Evolutionary conservation across 1,140 invertebrate genomes (phyloP).

Genomic region (Carcinoscorpius rotundicauda): DNA sequence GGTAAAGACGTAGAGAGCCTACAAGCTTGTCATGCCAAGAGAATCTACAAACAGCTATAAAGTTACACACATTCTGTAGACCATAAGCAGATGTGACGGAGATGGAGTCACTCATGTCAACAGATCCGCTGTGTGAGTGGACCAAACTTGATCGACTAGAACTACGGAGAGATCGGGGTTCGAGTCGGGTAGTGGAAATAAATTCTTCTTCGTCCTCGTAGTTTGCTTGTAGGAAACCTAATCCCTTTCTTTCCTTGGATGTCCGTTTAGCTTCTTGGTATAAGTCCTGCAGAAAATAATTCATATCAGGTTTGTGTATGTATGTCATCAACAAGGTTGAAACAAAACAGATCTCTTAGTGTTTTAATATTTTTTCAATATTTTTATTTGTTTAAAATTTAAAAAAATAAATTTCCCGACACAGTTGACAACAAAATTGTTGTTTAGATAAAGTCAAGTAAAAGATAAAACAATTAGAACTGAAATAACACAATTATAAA

Average conservation of each 20-base stretch:
- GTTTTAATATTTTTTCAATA: no score
- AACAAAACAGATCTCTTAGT: no score
- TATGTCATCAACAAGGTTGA: no score
- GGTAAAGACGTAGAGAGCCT: no score
- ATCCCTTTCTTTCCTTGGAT: not conserved
- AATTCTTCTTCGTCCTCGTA: conserved; percentile 28
- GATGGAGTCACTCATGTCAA: conserved; percentile 29
- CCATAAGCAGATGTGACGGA: not conserved
- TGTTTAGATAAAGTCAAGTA: no score
- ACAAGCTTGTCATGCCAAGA: no score
- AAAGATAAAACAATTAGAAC: no score
- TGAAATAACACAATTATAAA: no score
- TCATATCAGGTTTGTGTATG: no score
- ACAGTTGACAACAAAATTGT: no score
- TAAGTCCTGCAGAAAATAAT: conserved; percentile 33
- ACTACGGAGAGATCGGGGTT: conserved; percentile 26
- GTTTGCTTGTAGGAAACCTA: conserved; percentile 11
- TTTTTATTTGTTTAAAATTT: no score
- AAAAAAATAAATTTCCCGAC: no score
- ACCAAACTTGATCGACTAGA: conserved; percentile 30
- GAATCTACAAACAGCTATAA: not conserved
- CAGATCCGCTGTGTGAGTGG: conserved; percentile 30
- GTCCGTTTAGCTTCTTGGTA: conserved; percentile 45
- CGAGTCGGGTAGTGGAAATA: conserved; percentile 19
- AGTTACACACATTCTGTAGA: not conserved